phyloP scores from a whole-genome alignment of 64 coral and sea anemone species.

The Actinia tenebrosa region DNA sequence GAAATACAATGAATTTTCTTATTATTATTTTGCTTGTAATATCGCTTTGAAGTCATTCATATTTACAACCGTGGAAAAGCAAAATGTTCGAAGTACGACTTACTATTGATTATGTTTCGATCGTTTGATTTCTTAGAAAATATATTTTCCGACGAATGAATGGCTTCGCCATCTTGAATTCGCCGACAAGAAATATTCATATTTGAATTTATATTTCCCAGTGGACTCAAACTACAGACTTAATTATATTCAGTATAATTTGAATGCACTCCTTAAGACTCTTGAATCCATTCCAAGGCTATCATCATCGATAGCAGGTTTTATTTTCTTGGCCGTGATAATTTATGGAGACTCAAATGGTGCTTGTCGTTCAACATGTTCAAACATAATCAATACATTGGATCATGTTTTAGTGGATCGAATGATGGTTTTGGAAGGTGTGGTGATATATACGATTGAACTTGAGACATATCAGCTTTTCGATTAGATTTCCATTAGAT shows the following conservation, averaged over 20 bases:
- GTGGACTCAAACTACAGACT: background rate
- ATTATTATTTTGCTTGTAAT: background rate
- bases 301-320: background rate
- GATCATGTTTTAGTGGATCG: background rate
- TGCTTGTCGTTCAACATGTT: background rate
- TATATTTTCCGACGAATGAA: background rate
- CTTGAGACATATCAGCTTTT: no score
- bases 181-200: background rate
- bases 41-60: background rate
- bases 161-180: constrained; percentile 3
- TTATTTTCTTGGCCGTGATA: background rate
- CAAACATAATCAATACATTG: background rate
- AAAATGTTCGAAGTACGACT: background rate
- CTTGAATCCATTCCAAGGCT: background rate
- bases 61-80: background rate
- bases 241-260: background rate
- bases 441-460: no score
- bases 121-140: background rate
- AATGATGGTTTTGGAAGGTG: no score
- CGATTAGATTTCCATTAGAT: no score
- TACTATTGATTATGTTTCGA: background rate
- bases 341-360: background rate
- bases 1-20: background rate
- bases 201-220: background rate
- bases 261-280: background rate